Base-by-base conservation (phyloP, 2,113 vertebrate genomes). In the Serranochromis macrocephalus region DNA sequence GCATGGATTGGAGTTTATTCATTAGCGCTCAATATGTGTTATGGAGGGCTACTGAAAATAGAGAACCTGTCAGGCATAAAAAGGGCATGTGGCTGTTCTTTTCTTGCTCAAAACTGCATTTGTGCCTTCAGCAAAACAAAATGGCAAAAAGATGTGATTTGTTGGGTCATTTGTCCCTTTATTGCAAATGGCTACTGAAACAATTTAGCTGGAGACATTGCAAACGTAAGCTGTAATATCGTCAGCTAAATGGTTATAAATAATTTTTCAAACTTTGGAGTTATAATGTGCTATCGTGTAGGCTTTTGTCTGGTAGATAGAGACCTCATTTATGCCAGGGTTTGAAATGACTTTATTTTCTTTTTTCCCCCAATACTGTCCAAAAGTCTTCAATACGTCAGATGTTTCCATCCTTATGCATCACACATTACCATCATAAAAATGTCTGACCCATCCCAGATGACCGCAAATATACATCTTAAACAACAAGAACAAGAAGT, bases 61-160 rank as follows among this genome's bases (percentile, higher is more conserved):
- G 51, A 87, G 26, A 92, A 80, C 36, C 83, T 89, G 68, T 88
- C 82, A 82, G 26, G 40, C 83, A 81, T 91, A 75, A 80, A 89
- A 84, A 88, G 84, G 61, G 11, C n/a, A 84, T 55, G 80, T 58
- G 10, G 63, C 86, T 86, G 63, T 80, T 85, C 29, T 68, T 85
- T 90, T 88, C 73, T 89, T 73, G 36, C 57, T 85, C 57, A 81
- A 71, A 83, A 51, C 71, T 75, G 57, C 53, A 42, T 84, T 91
- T 91, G 75, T 86, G 54, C 31, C 81, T 84, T 87, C 17, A 86
- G 47, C 58, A 79, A 88, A 80, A 85, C 12, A 68, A 80, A 92
- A 81, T n/a, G 80, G 40, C 45, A 29, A 83, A 81, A 63, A 10
- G 66, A 71, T 24, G 17, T 75, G 71, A 80, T 75, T 73, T 84